Evolutionary conservation across 2,888 invertebrate species (phyloP).

Genomic region (Thyatira batis): DNA sequence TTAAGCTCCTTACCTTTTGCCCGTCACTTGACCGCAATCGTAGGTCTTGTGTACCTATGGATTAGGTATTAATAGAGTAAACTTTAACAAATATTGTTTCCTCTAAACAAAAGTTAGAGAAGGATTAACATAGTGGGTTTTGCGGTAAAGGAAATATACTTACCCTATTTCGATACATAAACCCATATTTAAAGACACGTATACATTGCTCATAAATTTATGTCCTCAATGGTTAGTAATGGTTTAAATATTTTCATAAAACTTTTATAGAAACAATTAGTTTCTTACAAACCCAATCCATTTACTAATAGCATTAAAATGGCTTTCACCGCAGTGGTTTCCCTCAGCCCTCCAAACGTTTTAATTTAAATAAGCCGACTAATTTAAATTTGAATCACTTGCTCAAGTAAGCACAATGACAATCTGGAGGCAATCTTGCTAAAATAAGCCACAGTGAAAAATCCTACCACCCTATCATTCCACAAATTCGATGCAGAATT

Average conservation of each 20-base stretch:
- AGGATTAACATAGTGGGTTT: neutral
- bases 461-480: too few species aligned
- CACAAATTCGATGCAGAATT: too few species aligned
- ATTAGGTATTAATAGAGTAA: slow-evolving; percentile 18
- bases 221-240: too few species aligned
- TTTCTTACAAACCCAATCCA: slow-evolving; percentile 36
- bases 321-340: slow-evolving; percentile 59
- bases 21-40: slow-evolving; percentile 64
- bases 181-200: neutral
- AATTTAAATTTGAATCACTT: neutral
- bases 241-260: neutral
- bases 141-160: neutral
- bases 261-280: neutral
- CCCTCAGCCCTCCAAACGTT: slow-evolving; percentile 28
- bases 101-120: neutral
- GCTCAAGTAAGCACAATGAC: neutral
- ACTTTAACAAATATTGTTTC: slow-evolving; percentile 6
- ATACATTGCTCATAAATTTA: too few species aligned
- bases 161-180: neutral
- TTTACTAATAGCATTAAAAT: slow-evolving; percentile 55
- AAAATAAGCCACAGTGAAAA: too few species aligned
- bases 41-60: slow-evolving; percentile 29
- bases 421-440: neutral
- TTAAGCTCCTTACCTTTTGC: slow-evolving; percentile 63
- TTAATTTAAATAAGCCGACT: neutral